Conservation (phyloP, 2,797 vertebrate genomes). For the Pipistrellus kuhlii region DNA sequence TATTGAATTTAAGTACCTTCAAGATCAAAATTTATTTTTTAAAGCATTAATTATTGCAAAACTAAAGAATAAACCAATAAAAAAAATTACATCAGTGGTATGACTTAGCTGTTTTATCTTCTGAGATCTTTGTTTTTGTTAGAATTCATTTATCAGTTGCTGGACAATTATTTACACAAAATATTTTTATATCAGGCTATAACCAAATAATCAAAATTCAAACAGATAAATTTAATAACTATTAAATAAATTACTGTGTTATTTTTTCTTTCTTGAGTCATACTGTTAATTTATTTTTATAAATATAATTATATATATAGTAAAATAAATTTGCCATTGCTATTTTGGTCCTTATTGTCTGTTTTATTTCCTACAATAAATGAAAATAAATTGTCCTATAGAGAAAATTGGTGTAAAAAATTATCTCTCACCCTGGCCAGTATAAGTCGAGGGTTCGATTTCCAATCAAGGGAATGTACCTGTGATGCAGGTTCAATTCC, state of each 20-base stretch:
- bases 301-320: background rate
- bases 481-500: too few species aligned
- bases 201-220: background rate
- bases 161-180: slow-evolving; percentile 17
- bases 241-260: background rate
- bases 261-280: background rate
- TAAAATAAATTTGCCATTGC: background rate
- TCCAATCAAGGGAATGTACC: too few species aligned
- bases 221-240: background rate
- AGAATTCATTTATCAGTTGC: slow-evolving; percentile 21
- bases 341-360: background rate
- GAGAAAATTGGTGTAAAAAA: background rate
- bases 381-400: slow-evolving; percentile 14
- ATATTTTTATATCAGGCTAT: background rate
- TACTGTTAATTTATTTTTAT: background rate
- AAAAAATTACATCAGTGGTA: background rate
- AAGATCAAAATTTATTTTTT: background rate
- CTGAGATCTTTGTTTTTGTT: slow-evolving; percentile 8
- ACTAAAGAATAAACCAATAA: background rate
- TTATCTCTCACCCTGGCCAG: too few species aligned
- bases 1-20: background rate
- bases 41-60: background rate
- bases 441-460: too few species aligned
- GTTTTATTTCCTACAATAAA: background rate
- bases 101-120: background rate